These are phyloP conservation scores for Andrena camellia DNA, from an alignment of 2,888 invertebrate genomes.

Conservation along the genomic window DNA sequence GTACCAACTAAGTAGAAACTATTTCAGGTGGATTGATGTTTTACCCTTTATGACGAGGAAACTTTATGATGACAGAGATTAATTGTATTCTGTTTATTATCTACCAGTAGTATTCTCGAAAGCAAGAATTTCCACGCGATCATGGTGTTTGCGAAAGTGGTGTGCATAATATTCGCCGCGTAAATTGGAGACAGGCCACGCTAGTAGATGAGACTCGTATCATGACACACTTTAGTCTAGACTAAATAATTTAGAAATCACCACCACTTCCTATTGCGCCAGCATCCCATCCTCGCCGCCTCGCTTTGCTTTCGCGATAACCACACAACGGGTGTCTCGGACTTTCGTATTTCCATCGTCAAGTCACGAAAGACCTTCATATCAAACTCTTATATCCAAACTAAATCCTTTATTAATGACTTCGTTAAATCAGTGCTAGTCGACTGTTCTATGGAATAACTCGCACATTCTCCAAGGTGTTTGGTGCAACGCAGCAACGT, in stretches of 20 bases:
- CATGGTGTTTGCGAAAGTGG: background rate
- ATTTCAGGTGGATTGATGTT: too few relatives aligned
- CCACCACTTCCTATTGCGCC: conserved; percentile 71
- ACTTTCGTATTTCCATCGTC: background rate
- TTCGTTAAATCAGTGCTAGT: background rate
- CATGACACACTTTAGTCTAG: conserved; percentile 66
- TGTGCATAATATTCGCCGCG: conserved; percentile 15
- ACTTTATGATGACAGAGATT: too few relatives aligned
- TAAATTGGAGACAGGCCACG: conserved; percentile 33
- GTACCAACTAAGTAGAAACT: too few relatives aligned
- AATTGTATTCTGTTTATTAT: too few relatives aligned
- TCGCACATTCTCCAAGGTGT: too few relatives aligned
- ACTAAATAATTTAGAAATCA: conserved; percentile 77
- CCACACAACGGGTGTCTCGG: conserved; percentile 62
- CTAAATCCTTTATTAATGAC: background rate
- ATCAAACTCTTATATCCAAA: background rate
- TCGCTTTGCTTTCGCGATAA: conserved; percentile 61
- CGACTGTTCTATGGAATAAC: too few relatives aligned
- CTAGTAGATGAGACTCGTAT: conserved; percentile 41
- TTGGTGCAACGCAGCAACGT: too few relatives aligned
- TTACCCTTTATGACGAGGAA: too few relatives aligned
- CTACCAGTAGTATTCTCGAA: background rate
- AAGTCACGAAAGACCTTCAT: background rate
- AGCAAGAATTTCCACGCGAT: background rate
- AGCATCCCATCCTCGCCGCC: conserved; percentile 63